Evolutionary conservation across 2,888 invertebrate genomes (phyloP).

Genomic region (Pinctada fucata): DNA sequence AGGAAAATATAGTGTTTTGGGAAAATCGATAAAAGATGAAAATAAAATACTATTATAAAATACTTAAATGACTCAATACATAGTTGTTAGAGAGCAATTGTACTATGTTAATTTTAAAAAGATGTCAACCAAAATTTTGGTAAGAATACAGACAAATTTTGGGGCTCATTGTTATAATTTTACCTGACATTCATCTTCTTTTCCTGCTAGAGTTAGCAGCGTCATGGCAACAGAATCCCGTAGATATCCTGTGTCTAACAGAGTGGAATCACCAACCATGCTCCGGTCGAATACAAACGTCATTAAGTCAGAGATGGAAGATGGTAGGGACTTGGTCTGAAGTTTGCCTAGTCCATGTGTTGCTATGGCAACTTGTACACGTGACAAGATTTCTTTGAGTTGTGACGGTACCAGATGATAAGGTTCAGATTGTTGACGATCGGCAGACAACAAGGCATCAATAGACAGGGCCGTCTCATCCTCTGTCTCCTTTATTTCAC

Average conservation of each 20-base stretch:
- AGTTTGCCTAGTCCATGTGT: constrained; percentile 18
- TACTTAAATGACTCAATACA: no score
- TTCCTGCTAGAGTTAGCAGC: constrained; percentile 4
- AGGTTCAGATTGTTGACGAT: constrained; percentile 31
- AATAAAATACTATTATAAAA: no score
- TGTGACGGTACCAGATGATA: constrained; percentile 22
- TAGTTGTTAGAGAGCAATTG: no score
- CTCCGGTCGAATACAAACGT: constrained; percentile 19
- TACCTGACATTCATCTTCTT: constrained; percentile 15
- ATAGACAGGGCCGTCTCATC: constrained; percentile 34
- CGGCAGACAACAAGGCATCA: constrained; percentile 24
- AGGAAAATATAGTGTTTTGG: no score
- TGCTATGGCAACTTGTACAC: neutral
- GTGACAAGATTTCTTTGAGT: constrained; percentile 8
- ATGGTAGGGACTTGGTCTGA: constrained; percentile 33
- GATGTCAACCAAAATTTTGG: no score
- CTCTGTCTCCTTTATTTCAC: constrained; percentile 39
- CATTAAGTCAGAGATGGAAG: constrained; percentile 33
- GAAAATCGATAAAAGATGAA: no score
- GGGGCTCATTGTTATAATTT: no score
- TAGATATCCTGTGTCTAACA: constrained; percentile 7
- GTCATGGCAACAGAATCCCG: constrained; percentile 1
- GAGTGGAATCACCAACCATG: neutral
- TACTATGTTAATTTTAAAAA: no score
- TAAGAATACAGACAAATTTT: no score